A percentile compares a stretch with the other conserved stretches of the same genome.
phyloP scores from a whole-genome alignment of 2,797 vertebrate species.

The Myotis pilosus region DNA sequence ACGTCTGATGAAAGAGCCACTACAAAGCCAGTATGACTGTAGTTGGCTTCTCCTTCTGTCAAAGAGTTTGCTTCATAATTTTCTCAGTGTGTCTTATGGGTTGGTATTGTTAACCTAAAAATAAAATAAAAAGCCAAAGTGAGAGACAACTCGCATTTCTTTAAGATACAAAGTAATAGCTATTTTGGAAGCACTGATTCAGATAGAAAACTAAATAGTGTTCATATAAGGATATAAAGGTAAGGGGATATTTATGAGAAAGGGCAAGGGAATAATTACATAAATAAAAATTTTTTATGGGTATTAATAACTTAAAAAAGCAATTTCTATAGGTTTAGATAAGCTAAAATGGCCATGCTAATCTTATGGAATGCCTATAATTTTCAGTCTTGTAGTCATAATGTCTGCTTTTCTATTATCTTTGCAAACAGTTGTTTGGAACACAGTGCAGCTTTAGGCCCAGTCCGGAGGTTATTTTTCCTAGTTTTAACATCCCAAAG shows the following conservation, averaged over 20 bases:
- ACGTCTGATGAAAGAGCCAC: not conserved
- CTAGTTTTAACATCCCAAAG: no score
- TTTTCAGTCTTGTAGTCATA: not conserved
- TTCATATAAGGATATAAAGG: not conserved
- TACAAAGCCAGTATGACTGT: not conserved
- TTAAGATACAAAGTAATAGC: no score
- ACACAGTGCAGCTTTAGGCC: not conserved
- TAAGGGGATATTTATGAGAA: not conserved
- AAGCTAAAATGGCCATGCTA: not conserved
- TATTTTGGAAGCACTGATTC: no score
- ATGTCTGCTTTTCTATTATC: not conserved
- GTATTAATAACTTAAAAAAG: not conserved
- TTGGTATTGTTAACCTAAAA: not conserved
- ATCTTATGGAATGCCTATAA: not conserved
- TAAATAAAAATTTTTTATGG: not conserved
- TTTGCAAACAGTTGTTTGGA: not conserved
- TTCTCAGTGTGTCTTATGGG: not conserved
- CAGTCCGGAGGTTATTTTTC: no score
- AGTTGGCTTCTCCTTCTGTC: not conserved
- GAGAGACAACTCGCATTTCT: no score
- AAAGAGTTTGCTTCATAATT: not conserved
- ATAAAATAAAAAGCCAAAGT: not conserved
- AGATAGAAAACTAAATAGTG: no score
- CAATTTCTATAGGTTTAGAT: not conserved
- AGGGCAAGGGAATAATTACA: not conserved